Conservation (phyloP, 2,113 vertebrate genomes). For the Antidorcas marsupialis region DNA sequence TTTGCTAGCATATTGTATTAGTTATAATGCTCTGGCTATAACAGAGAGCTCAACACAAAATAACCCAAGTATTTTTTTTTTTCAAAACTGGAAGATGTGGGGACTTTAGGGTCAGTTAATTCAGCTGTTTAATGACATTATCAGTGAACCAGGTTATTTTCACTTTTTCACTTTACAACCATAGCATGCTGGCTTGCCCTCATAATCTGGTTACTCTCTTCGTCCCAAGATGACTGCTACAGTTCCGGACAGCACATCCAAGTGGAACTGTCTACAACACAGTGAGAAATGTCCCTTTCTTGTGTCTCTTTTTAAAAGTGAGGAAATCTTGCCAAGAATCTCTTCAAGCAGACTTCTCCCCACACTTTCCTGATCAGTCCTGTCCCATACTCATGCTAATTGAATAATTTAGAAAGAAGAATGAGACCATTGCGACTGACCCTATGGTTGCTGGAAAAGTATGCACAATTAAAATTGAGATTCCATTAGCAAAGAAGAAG, state of each 20-base stretch:
- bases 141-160: not conserved
- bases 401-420: conserved; percentile 19
- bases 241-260: not conserved
- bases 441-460: not conserved
- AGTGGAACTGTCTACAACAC: not conserved
- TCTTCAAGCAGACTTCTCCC: not conserved
- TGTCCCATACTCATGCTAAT: not conserved
- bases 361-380: not conserved
- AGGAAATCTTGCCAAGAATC: not conserved
- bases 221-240: not conserved
- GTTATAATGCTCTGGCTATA: not conserved
- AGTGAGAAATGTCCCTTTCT: not conserved
- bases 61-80: not conserved
- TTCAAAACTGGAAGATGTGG: not conserved
- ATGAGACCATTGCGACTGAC: not conserved
- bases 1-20: not conserved
- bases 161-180: conserved; percentile 23
- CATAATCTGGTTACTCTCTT: not conserved
- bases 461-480: conserved; percentile 1
- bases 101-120: not conserved
- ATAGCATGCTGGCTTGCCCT: not conserved
- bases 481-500: conserved; percentile 5
- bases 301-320: not conserved
- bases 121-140: not conserved
- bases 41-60: not conserved